Base-by-base conservation (phyloP, 2,888 invertebrate genomes). In the Phania funesta region DNA sequence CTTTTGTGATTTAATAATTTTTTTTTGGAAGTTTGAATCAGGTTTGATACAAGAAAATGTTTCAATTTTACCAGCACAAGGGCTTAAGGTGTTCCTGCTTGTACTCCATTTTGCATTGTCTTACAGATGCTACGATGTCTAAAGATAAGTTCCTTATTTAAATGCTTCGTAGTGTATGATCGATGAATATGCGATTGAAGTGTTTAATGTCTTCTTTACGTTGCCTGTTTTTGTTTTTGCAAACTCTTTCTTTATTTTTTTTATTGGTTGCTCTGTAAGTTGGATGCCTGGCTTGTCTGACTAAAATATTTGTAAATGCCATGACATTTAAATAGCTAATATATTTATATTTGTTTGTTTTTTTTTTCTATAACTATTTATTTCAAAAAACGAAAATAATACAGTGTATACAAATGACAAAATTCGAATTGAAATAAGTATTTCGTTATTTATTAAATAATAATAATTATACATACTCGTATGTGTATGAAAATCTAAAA, bases 321-420 rank as follows among this genome's bases (percentile, higher is more conserved):
- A 78, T 73, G 78, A 50, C 78, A 73, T 78, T 73, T 78, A 78
- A 78, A 71, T 71, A 71, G 24, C 60, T 60, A 76, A 48, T 62
- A 70, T 64, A 64, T 70, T 70, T 64, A 71, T 16, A 60, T 64
- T 54, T 38, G 71, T 56, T 50, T 76, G 7, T 29, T 6, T 6
- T 29, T 29, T 29, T 6, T 29, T 29, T 29, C 4, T 70, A 56
- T 44, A 50, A 65, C 44, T 41, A 78, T 73, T 71, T 65, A 78
- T 56, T 35, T 60, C 11, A 52, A 60, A 29, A 76, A 41, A 1
- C 2, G 3, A 11, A 20, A 46, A 35, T 44, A 46, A 26, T 62
- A 22, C 1, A 41, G n/a, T n/a, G n/a, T n/a, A n/a, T n/a, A n/a
- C n/a, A n/a, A n/a, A n/a, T n/a, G n/a, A n/a, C n/a, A n/a, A n/a